Evolutionary conservation across 2,888 invertebrate species (phyloP).

Genomic region (Acheta domesticus): DNA sequence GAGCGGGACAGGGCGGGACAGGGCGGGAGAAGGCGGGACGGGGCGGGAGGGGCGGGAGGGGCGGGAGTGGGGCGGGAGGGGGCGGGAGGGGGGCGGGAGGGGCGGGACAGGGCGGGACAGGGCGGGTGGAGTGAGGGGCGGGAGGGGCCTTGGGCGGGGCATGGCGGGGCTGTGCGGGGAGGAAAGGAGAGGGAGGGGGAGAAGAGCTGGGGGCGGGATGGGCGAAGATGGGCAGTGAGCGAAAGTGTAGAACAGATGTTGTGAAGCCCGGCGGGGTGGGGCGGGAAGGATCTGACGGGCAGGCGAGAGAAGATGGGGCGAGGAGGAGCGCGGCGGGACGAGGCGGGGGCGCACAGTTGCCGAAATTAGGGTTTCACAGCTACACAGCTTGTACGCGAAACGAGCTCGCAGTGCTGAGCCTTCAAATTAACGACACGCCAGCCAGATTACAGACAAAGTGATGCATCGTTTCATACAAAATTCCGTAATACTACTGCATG

Average conservation of each 20-base stretch:
- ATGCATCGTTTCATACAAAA: constrained; percentile 3
- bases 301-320: no score
- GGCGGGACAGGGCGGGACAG: neutral
- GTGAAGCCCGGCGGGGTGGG: no score
- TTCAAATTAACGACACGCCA: constrained; percentile 4
- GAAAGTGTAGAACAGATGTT: no score
- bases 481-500: neutral
- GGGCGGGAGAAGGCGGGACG: neutral
- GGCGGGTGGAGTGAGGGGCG: neutral
- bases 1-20: no score
- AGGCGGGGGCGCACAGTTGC: neutral
- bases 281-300: no score
- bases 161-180: neutral
- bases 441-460: neutral
- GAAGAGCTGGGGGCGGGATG: no score
- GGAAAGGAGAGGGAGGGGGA: neutral
- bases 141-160: neutral
- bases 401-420: neutral
- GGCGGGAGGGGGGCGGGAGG: neutral
- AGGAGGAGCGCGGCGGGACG: neutral
- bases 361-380: neutral
- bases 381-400: neutral
- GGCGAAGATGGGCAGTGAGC: no score
- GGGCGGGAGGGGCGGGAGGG: neutral
- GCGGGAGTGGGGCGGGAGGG: neutral